Evolutionary conservation across 2,797 vertebrate species (phyloP).

Genomic region (Ibycter americanus): DNA sequence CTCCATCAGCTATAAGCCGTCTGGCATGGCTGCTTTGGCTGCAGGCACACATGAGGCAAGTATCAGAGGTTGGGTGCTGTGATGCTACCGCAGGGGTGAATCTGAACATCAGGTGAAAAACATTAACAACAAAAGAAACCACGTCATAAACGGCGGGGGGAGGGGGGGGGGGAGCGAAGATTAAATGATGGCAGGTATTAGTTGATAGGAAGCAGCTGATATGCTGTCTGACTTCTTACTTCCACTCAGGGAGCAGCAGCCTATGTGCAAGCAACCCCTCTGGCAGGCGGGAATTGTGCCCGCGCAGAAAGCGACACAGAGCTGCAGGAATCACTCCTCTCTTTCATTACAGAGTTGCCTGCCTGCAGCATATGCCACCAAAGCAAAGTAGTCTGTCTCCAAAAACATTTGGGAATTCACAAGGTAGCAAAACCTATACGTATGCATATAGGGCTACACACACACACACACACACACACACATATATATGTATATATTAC

Average conservation of each 20-base stretch:
- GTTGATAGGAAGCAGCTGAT: background rate
- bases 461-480: background rate
- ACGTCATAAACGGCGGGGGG: too few species aligned
- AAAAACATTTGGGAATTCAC: background rate
- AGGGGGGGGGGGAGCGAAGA: too few species aligned
- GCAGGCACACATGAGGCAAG: background rate
- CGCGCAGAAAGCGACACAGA: accelerated
- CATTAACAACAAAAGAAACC: background rate
- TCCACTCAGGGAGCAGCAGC: background rate
- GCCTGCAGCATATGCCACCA: background rate
- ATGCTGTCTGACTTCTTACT: background rate
- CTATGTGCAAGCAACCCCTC: background rate
- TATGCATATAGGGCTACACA: background rate
- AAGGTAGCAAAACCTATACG: background rate
- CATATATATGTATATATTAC: background rate
- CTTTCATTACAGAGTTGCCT: background rate
- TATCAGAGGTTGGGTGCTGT: background rate
- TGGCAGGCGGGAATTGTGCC: background rate
- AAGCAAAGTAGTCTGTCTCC: background rate
- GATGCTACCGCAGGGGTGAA: accelerated
- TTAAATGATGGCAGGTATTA: background rate
- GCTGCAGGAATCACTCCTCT: background rate
- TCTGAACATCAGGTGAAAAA: background rate
- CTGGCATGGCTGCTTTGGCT: background rate
- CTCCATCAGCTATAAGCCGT: background rate